phyloP scores from a whole-genome alignment of 2,888 invertebrate species.

The Acleris sparsana region DNA sequence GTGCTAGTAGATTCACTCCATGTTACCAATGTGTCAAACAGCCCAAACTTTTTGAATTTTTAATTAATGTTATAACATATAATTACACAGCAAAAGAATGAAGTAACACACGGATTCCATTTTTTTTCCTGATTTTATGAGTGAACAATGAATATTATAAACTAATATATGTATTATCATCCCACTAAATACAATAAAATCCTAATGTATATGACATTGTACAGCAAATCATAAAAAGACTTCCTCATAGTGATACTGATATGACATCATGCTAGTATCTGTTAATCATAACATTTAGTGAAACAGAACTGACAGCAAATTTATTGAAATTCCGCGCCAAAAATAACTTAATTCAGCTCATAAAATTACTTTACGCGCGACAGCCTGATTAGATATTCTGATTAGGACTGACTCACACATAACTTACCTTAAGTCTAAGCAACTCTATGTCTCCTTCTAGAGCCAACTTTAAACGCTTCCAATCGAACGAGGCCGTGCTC shows the following conservation, averaged over 20 bases:
- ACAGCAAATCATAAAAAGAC: neutral
- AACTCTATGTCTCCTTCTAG: conserved; percentile 90
- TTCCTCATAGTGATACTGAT: conserved; percentile 24
- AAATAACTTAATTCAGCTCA: conserved; percentile 19
- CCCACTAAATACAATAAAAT: too few relatives aligned
- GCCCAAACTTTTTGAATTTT: too few relatives aligned
- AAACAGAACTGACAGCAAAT: conserved; percentile 12
- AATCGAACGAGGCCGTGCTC: conserved; percentile 91
- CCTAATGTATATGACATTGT: too few relatives aligned
- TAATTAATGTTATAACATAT: too few relatives aligned
- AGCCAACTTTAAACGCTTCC: conserved; percentile 92
- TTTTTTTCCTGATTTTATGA: too few relatives aligned
- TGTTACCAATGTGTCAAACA: too few relatives aligned
- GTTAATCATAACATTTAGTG: conserved; percentile 16
- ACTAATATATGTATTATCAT: too few relatives aligned
- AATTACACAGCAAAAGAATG: too few relatives aligned
- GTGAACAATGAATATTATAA: too few relatives aligned
- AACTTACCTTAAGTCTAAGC: conserved; percentile 89
- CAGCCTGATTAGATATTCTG: conserved; percentile 4
- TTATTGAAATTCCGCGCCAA: conserved; percentile 28
- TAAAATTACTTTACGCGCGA: conserved; percentile 6
- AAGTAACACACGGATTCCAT: too few relatives aligned
- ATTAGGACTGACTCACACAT: conserved; percentile 17
- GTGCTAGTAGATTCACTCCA: too few relatives aligned
- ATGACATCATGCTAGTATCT: conserved; percentile 17